Conservation (phyloP, 1,140 invertebrate species). For the Drosophila malerkotliana region DNA sequence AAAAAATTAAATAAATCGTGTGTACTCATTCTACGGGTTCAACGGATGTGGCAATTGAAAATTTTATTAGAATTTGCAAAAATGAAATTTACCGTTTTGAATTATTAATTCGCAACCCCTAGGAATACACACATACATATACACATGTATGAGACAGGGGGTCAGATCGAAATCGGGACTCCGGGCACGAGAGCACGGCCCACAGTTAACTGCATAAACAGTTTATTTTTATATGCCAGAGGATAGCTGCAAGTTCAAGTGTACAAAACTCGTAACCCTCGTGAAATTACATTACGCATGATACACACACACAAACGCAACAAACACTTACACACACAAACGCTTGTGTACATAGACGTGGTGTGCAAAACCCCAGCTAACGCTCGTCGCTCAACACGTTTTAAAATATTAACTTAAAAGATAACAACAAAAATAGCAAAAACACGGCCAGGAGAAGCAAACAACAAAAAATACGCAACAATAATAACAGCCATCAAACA, state of each 20-base stretch:
- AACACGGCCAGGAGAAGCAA: slow-evolving; percentile 16
- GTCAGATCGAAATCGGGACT: slow-evolving; percentile 8
- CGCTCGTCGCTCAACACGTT: slow-evolving; percentile 65
- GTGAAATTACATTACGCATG: slow-evolving; percentile 60
- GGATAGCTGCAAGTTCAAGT: slow-evolving; percentile 73
- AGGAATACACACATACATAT: neutral
- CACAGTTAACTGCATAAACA: slow-evolving; percentile 70
- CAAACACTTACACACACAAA: slow-evolving; percentile 7
- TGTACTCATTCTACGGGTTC: too few species aligned
- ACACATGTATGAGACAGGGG: neutral
- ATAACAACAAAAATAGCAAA: slow-evolving; percentile 32
- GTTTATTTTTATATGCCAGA: slow-evolving; percentile 67
- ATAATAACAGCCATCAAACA: slow-evolving; percentile 62
- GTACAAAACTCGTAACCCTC: slow-evolving; percentile 65
- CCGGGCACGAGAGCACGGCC: slow-evolving; percentile 33
- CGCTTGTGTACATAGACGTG: slow-evolving; percentile 10
- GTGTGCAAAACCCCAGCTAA: slow-evolving; percentile 34
- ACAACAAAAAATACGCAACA: slow-evolving; percentile 47
- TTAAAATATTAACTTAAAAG: slow-evolving; percentile 57
- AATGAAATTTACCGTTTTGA: slow-evolving; percentile 14
- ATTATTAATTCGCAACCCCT: slow-evolving; percentile 34
- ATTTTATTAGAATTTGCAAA: slow-evolving; percentile 26
- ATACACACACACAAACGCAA: slow-evolving; percentile 27
- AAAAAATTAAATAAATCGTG: too few species aligned
- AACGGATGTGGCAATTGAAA: slow-evolving; percentile 62